Evolutionary conservation across 2,888 invertebrate genomes (phyloP), one percentile per base, ranked within the genome.

Genomic region (Eledone cirrhosa): DNA sequence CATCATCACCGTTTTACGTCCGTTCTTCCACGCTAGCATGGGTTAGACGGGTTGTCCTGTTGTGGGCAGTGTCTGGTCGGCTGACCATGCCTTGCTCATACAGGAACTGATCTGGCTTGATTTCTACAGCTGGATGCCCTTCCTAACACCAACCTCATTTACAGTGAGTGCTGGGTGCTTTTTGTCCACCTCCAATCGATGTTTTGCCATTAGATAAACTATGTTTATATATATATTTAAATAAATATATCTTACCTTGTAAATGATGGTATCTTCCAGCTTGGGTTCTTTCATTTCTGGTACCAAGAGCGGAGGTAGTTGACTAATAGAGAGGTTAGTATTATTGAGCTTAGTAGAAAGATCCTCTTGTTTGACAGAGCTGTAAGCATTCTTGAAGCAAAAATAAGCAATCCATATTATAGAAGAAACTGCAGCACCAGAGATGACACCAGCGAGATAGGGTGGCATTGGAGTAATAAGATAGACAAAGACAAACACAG

Each of bases 401-500:
- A 85, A 63, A 80, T 88, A 88, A 19, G 85, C 24, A 48, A 78
- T 75, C 84, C 87, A 85, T 59, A 83, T 80, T 19, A 81, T 78
- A 13, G 86, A 84, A 4, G 87, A 81, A 16, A 88, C 53, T 11
- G 87, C 65, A 19, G 80, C 75, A 33, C 89, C 89, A 48, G 85
- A 80, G 8, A 88, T 74, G 79, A 89, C 77, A n/a, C 89, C 89
- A 59, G 86, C 85, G 14, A 89, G 14, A 80, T 84, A 89, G 2
- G 89, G 85, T 16, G 89, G 89, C 78, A 89, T 79, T 4, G 89
- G 89, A 33, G 88, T 48, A 63, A 88, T 83, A 48, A 87, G 77
- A 74, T 87, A 88, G 2, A 86, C 80, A 81, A 88, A 85, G 24
- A 88, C 24, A 67, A 82, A 78, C 22, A 84, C 77, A 8, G 79